phyloP scores from a whole-genome alignment of 2,113 vertebrate species.

The Coryphaenoides rupestris region DNA sequence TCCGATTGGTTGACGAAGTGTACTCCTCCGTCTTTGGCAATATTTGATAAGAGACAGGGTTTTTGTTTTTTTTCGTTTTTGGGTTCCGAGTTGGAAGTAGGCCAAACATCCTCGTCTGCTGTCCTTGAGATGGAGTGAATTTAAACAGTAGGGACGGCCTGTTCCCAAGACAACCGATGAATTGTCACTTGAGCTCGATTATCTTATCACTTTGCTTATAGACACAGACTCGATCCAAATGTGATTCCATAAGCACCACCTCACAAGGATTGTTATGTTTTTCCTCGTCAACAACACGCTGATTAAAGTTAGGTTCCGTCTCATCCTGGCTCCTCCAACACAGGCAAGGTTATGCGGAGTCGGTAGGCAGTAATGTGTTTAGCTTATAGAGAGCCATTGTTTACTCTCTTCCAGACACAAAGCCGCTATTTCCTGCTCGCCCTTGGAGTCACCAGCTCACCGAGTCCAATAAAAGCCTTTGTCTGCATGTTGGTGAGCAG shows the following conservation, averaged over 20 bases:
- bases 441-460: constrained; percentile 4
- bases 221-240: not conserved
- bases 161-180: not conserved
- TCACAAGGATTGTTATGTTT: not conserved
- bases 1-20: not conserved
- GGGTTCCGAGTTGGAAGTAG: too few species aligned
- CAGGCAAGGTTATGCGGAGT: constrained; percentile 19
- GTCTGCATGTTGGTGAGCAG: constrained; percentile 25
- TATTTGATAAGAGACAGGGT: too few species aligned
- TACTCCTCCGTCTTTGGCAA: too few species aligned
- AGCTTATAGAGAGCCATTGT: constrained; percentile 34
- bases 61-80: too few species aligned
- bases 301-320: not conserved
- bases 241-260: not conserved
- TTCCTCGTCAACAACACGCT: not conserved
- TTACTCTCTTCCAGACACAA: constrained; percentile 38
- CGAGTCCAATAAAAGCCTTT: constrained; percentile 14
- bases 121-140: too few species aligned
- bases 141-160: too few species aligned
- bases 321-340: not conserved
- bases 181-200: not conserved
- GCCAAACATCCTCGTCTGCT: too few species aligned
- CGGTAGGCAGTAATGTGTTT: constrained; percentile 16
- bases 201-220: not conserved
- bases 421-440: constrained; percentile 35